Conservation (phyloP, 1,140 invertebrate genomes). For the Holcopasites calliopsidis region DNA sequence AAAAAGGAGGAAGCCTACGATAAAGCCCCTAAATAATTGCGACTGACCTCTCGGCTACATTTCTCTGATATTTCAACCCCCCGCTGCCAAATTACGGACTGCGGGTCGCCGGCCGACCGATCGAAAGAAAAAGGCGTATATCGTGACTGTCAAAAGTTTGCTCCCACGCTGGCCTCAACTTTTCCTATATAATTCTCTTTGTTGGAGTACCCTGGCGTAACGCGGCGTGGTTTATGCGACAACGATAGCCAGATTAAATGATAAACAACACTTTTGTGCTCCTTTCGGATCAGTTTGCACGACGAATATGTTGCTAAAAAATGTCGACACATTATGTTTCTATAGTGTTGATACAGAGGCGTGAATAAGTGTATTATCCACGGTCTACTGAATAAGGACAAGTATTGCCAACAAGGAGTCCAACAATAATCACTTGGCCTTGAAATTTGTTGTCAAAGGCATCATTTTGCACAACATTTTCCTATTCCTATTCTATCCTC, state of each 20-base stretch:
- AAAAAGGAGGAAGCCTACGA: slow-evolving; percentile 53
- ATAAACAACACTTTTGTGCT: not conserved
- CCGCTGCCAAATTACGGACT: slow-evolving; percentile 46
- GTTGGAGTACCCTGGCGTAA: not conserved
- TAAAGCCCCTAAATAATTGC: slow-evolving; percentile 65
- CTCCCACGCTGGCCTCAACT: not conserved
- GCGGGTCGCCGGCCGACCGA: slow-evolving; percentile 18
- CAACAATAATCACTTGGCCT: too few species aligned
- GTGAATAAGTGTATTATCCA: too few species aligned
- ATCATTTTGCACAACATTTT: too few species aligned
- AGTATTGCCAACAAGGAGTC: too few species aligned
- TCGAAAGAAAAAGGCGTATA: not conserved
- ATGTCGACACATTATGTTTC: too few species aligned
- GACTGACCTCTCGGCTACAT: slow-evolving; percentile 44
- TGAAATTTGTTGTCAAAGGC: too few species aligned
- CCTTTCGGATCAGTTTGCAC: not conserved
- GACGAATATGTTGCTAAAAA: too few species aligned
- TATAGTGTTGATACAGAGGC: too few species aligned
- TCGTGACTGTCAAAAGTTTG: slow-evolving; percentile 4
- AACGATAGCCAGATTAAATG: not conserved
- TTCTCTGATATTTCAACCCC: slow-evolving; percentile 43
- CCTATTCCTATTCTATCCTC: too few species aligned
- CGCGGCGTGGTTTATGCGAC: not conserved
- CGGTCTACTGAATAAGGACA: too few species aligned
- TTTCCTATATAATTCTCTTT: not conserved